Evolutionary conservation across 2,113 vertebrate genomes (phyloP).

Genomic region (Falco punctatus): DNA sequence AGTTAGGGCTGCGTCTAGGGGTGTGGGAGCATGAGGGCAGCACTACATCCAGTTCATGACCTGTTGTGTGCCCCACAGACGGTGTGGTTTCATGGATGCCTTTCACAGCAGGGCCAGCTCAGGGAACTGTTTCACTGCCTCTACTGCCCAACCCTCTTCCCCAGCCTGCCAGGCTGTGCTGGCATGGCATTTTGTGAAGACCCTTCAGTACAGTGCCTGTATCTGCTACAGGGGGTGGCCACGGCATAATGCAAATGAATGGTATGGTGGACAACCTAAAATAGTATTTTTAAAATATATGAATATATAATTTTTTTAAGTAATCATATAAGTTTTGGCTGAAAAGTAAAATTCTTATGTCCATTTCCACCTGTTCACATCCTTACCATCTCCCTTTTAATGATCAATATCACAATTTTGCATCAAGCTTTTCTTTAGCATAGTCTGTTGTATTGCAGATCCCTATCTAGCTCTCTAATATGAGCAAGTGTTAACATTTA

Average conservation of each 20-base stretch:
- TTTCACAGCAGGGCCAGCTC: fast-evolving
- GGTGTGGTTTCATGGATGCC: not conserved
- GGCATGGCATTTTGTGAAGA: not conserved
- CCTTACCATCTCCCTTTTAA: not conserved
- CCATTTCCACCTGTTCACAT: not conserved
- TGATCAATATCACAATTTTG: not conserved
- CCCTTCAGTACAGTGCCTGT: not conserved
- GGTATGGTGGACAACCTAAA: not conserved
- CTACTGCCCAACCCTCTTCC: not conserved
- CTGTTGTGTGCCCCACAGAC: not conserved
- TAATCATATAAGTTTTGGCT: not conserved
- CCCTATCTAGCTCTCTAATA: not conserved
- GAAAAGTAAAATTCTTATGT: not conserved
- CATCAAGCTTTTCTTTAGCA: not conserved
- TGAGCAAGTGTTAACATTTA: not conserved
- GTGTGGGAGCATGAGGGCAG: not conserved
- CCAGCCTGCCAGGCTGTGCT: fast-evolving
- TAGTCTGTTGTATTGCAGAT: not conserved
- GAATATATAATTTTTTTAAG: not conserved
- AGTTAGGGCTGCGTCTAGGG: fast-evolving
- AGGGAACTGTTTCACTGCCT: not conserved
- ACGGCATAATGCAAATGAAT: not conserved
- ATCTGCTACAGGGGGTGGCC: not conserved
- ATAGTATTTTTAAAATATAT: not conserved
- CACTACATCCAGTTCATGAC: not conserved